Percentiles rank a stretch among this genome's conserved stretches.
Conservation (phyloP, 2,888 invertebrate genomes). For the Pelosia muscerda region DNA sequence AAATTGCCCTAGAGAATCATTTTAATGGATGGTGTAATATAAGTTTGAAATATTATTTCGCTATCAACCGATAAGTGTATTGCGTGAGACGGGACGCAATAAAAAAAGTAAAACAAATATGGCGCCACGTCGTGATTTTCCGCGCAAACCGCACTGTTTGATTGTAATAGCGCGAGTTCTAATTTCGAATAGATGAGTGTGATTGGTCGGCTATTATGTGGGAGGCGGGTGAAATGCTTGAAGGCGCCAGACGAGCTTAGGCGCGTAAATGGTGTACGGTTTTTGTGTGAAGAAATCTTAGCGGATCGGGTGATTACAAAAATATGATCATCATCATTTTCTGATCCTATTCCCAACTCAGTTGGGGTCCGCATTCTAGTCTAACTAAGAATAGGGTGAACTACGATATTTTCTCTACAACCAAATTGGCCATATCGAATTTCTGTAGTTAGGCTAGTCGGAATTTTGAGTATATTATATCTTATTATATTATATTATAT, state of each 20-base stretch:
- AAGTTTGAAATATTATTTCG: conserved; percentile 72
- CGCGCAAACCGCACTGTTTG: conserved; percentile 61
- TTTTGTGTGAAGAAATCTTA: background rate
- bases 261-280: conserved; percentile 61
- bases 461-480: too few relatives aligned
- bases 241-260: conserved; percentile 65
- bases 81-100: conserved; percentile 55
- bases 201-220: conserved; percentile 67
- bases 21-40: conserved; percentile 77
- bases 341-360: too few relatives aligned
- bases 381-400: too few relatives aligned
- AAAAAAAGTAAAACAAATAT: conserved; percentile 54
- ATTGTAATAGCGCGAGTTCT: conserved; percentile 70
- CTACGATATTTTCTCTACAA: too few relatives aligned
- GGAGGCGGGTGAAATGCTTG: conserved; percentile 60
- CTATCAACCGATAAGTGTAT: conserved; percentile 63
- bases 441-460: too few relatives aligned
- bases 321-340: conserved; percentile 57
- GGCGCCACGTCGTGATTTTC: conserved; percentile 55
- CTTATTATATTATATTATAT: too few relatives aligned
- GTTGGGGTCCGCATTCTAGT: too few relatives aligned
- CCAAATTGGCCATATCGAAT: too few relatives aligned
- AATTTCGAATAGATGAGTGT: conserved; percentile 75
- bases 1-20: conserved; percentile 66
- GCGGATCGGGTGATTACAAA: conserved; percentile 56